Base-by-base conservation (phyloP, 1,140 invertebrate species). In the Aphaenogaster rudis region DNA sequence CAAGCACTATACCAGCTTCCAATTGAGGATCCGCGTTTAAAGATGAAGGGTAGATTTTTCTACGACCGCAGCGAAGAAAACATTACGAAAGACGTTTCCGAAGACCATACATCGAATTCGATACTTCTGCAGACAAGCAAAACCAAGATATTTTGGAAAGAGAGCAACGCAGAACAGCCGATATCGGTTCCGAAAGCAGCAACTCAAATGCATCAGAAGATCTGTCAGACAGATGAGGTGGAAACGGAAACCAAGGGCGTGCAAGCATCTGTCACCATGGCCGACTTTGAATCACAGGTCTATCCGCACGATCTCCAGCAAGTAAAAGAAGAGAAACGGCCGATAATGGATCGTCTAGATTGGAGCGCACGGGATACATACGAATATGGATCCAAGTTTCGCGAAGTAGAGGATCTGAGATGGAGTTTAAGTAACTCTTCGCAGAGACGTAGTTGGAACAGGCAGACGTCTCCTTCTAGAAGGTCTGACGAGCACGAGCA, bases 21-120 rank as follows among this genome's bases (percentile, higher is more conserved):
- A 6, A 63, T 89, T 0, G 95, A 96, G 84, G 95, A 96, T 89
- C 94, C 93, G 7, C 93, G 95, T n/a, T 91, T 96, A 57, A 95
- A 94, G 61, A 94, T 95, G 93, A 95, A 93, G 28, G 95, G 95
- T 6, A 92, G 95, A 50, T 95, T 95, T 81, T 95, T 95, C 80
- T 95, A 92, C 48, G 93, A 95, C 72, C 92, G 94, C 15, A 63
- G n/a, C 0, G 93, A 93, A n/a, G 91, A 93, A 3, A 85, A 90
- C 1, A 69, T 64, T 9, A 54, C 72, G 1, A 63, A 78, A 39
- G 89, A 66, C 6, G 91, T 91, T 17, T 57, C 80, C 33, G 64
- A 84, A 3, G 61, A 91, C 4, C 69, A 78, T 7, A 28, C 85
- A 0, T 95, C 95, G 0, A 95, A 95, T 48, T 95, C 95, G 0